Base-by-base conservation (phyloP, 2,888 invertebrate genomes). In the Rhamnusium bicolor region DNA sequence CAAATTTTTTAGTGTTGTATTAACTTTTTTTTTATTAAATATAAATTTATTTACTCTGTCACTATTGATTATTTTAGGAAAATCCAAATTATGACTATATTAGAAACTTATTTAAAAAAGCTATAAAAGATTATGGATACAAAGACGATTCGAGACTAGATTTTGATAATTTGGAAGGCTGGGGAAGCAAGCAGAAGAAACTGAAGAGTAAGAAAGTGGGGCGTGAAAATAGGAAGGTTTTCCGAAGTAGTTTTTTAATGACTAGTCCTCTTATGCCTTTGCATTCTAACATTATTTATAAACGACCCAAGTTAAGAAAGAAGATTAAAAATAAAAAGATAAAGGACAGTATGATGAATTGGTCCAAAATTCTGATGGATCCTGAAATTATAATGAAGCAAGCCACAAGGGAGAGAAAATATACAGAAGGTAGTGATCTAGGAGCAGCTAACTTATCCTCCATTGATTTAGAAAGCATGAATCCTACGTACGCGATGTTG, bases 21-120 rank as follows among this genome's bases (percentile, higher is more conserved):
- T 7, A 16, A 16, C 0, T 6, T 18, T 24, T 24, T 12, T 54
- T 27, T 24, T 24, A n/a, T 54, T 27, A n/a, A 21, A 46, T 46
- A 32, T 3, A 40, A 1, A 21, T 27, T 1, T 21, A 21, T 21
- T 29, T 53, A 24, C 27, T 32, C 29, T 6, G n/a, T 60, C 12
- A 40, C 16, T 14, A 40, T 56, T 71, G 47, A 21, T 40, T 58
- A 56, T 95, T 94, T 83, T 92, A 92, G 67, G 93, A 94, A 75
- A 90, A 91, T 81, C 96, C 96, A 0, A 92, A 95, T 85, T 96
- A 96, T 86, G 90, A 92, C 18, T 92, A 91, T 76, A 94, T 93
- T 82, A 91, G 92, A 80, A 91, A 89, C 76, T 86, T 96, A 40
- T 93, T 96, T 80, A 90, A 89, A 78, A 91, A 90, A 72, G 94